Base-by-base conservation (phyloP, 2,113 vertebrate genomes). In the Saccopteryx bilineata region DNA sequence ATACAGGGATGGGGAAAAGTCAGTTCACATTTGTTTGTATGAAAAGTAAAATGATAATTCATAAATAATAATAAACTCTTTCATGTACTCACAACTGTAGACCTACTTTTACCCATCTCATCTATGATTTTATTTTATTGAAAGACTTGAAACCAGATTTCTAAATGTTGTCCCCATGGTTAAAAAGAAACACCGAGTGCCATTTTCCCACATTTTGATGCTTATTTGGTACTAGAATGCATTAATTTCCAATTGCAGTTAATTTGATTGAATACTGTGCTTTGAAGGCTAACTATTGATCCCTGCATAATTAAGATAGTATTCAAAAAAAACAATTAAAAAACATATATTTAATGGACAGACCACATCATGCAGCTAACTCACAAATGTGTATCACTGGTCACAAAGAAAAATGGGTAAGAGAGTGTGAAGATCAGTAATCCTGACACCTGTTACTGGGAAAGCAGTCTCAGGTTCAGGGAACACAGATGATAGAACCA, bases 211-310 rank as follows among this genome's bases (percentile, higher is more conserved):
- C 50, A 66, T 79, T 93, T 80, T 84, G 12, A 60, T 65, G 46
- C 21, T 71, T 65, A 63, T 81, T 48, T 85, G 46, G 60, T 65
- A 82, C 39, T 80, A 69, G n/a, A 95, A 26, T 78, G 14, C 58
- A 87, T 81, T 90, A 90, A 93, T 95, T 69, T 94, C n/a, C 48
- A 95, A 39, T 84, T 95, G 54, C 68, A 82, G 61, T 92, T 95
- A 76, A 95, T 93, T 93, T 50, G 81, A 39, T 56, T 54, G 68
- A 21, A 18, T 33, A 84, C 79, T 90, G 26, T 93, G 50, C 81
- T 75, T 91, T 80, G 17, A 94, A 60, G 56, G 15, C 54, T 74
- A 90, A 93, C 56, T 88, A 89, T 86, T 86, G 68, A 83, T 86
- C 61, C 83, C 12, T 91, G 26, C 3, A 65, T 58, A n/a, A 75